Evolutionary conservation across 2,888 invertebrate genomes (phyloP).

Genomic region (Pristionchus arcanus): DNA sequence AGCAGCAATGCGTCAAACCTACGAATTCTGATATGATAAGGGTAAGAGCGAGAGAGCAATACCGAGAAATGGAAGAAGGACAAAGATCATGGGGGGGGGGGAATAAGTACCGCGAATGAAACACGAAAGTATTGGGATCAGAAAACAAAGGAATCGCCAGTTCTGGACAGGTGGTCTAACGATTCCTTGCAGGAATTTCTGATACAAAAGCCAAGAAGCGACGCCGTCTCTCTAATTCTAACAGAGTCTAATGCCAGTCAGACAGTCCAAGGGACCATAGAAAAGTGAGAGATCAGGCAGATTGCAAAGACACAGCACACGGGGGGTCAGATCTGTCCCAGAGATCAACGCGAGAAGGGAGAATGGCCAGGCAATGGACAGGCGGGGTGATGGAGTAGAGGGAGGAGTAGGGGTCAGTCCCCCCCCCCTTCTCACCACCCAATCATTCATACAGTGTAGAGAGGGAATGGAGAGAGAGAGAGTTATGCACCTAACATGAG

Average conservation of each 20-base stretch:
- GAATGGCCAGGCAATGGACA: constrained; percentile 15
- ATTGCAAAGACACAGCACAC: neutral
- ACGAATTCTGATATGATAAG: constrained; percentile 23
- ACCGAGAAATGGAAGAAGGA: neutral
- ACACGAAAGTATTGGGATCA: too few species aligned
- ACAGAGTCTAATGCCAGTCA: neutral
- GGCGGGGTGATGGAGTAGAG: neutral
- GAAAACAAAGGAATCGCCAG: neutral
- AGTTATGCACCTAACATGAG: neutral
- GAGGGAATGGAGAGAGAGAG: neutral
- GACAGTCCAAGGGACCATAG: neutral
- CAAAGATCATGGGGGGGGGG: neutral
- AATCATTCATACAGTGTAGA: neutral
- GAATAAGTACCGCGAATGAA: too few species aligned
- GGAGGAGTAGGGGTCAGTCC: neutral
- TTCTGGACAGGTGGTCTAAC: neutral
- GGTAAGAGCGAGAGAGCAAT: neutral
- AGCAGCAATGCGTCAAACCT: neutral
- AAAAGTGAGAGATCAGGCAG: neutral
- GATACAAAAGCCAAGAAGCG: neutral
- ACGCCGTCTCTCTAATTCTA: neutral
- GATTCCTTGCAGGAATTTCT: neutral
- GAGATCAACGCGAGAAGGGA: neutral
- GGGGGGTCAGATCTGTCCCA: constrained; percentile 11
- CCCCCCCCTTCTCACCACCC: neutral